Conservation (phyloP, 2,113 vertebrate species). For the Cynocephalus volans region DNA sequence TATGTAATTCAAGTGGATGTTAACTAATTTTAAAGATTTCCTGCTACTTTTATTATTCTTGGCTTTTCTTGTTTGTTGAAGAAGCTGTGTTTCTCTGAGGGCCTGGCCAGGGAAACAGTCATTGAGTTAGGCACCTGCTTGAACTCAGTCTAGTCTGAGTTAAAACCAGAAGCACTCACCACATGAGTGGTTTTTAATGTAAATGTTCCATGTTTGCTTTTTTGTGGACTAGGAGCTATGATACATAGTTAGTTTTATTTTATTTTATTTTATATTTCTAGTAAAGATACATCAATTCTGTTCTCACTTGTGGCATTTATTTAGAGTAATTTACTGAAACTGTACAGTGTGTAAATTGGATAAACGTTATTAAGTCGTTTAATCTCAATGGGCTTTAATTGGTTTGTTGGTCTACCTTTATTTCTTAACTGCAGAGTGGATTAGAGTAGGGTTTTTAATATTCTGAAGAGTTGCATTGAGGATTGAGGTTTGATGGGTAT, state of each 20-base stretch:
- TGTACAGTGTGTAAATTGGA: not conserved
- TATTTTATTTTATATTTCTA: not conserved
- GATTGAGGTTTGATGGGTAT: rapidly evolving
- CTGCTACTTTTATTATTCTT: not conserved
- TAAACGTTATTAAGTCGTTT: not conserved
- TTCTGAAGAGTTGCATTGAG: not conserved
- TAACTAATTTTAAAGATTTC: not conserved
- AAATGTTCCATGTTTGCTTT: not conserved
- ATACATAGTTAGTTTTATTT: not conserved
- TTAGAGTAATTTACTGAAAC: not conserved
- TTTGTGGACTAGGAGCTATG: not conserved
- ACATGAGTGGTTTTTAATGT: not conserved
- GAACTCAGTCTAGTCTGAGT: not conserved
- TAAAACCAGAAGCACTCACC: not conserved
- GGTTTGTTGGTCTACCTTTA: not conserved
- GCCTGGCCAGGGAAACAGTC: not conserved
- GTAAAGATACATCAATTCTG: not conserved
- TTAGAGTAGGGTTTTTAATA: not conserved
- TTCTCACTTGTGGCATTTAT: not conserved
- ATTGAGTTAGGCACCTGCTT: not conserved
- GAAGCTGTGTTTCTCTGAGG: not conserved
- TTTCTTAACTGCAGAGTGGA: not conserved
- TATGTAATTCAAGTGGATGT: not conserved
- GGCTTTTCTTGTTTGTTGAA: not conserved
- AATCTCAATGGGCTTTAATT: not conserved